phyloP scores from a whole-genome alignment of 1,140 invertebrate species.

The Condylostylus longicornis region DNA sequence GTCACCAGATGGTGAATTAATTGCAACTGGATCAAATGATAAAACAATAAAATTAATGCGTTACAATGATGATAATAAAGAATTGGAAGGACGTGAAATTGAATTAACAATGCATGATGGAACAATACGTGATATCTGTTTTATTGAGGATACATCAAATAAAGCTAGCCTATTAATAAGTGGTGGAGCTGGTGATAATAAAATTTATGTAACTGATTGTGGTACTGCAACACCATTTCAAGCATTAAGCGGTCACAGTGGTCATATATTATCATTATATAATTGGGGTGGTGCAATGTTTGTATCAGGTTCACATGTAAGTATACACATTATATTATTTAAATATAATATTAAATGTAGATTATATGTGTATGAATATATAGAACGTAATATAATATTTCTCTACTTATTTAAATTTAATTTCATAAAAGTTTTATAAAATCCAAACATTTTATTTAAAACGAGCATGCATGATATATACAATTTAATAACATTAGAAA shows the following conservation, averaged over 20 bases:
- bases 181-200: conserved; percentile 95
- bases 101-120: conserved; percentile 96
- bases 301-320: conserved; percentile 82
- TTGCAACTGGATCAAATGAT: conserved; percentile 97
- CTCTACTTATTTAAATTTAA: too few species aligned
- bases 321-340: conserved; percentile 69
- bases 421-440: too few species aligned
- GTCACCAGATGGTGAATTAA: conserved; percentile 85
- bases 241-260: conserved; percentile 81
- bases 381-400: too few species aligned
- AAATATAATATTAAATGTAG: too few species aligned
- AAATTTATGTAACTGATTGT: conserved; percentile 97
- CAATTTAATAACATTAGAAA: too few species aligned
- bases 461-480: too few species aligned
- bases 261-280: conserved; percentile 88
- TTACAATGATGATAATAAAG: conserved; percentile 79
- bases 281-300: conserved; percentile 98
- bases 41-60: conserved; percentile 94
- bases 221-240: conserved; percentile 85
- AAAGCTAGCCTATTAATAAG: conserved; percentile 83
- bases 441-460: too few species aligned
- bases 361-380: too few species aligned
- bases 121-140: conserved; percentile 90
- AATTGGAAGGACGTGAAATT: conserved; percentile 68
- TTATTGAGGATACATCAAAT: conserved; percentile 88